Evolutionary conservation across 2,888 invertebrate species (phyloP).

Genomic region (Machimus atricapillus): DNA sequence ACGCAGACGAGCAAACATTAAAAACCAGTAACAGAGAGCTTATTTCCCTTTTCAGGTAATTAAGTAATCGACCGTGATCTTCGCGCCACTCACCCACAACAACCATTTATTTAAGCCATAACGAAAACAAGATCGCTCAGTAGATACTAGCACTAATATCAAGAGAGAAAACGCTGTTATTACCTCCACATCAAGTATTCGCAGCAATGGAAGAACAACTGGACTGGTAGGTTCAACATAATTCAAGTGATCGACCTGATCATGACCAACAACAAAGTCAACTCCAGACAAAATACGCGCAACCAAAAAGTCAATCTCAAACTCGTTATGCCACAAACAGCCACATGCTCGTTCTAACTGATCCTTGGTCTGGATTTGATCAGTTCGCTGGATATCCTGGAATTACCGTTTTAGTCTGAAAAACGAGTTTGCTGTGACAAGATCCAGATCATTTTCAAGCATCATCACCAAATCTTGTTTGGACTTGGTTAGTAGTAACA

Average conservation of each 20-base stretch:
- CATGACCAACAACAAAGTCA: constrained; percentile 31
- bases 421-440: constrained; percentile 35
- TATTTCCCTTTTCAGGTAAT: not conserved
- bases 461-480: constrained; percentile 32
- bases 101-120: not conserved
- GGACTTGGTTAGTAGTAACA: constrained; percentile 22
- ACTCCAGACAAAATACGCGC: constrained; percentile 27
- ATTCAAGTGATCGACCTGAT: constrained; percentile 42
- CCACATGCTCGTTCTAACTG: constrained; percentile 44
- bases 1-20: not conserved
- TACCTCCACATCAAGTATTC: constrained; percentile 21
- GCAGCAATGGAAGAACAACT: constrained; percentile 21
- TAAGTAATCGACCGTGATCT: constrained; percentile 11
- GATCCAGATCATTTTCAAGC: constrained; percentile 36
- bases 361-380: constrained; percentile 25
- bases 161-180: constrained; percentile 21
- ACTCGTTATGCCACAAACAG: constrained; percentile 38
- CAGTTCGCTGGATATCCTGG: constrained; percentile 32
- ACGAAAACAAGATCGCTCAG: constrained; percentile 11
- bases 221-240: constrained; percentile 42
- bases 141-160: not conserved
- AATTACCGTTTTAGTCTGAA: constrained; percentile 39
- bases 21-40: not conserved
- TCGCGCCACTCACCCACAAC: constrained; percentile 10
- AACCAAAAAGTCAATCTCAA: constrained; percentile 14